Evolutionary conservation across 2,888 invertebrate species (phyloP), one percentile per base, ranked within the genome.

Genomic region (Allacma fusca): DNA sequence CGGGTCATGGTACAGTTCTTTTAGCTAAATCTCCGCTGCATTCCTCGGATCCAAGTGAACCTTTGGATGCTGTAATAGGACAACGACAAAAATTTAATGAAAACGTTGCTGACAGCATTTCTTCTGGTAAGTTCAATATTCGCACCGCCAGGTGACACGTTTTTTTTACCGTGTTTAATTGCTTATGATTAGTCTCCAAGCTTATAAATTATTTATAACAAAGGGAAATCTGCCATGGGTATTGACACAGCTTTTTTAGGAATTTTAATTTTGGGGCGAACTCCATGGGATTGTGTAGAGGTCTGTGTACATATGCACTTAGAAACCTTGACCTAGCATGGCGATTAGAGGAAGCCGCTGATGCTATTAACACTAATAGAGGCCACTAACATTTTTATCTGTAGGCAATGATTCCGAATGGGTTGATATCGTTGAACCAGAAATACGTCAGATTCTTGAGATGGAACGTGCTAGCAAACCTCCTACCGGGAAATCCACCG

Each of bases 351-450:
- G 9, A 34, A 34, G 4, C 16, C 1, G 50, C 19, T 19, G 16
- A 5, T n/a, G 19, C 50, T 16, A 50, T 50, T 50, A 50, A 50
- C 50, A 50, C 16, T 34, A 34, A 34, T 34, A 34, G 34, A 34
- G 16, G 50, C 50, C 50, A 50, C 50, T 50, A 50, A 50, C 62
- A 62, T 62, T 23, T 62, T 24, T 26, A 62, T 13, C 26, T 62
- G 68, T 84, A 88, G 90, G 88, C 40, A 90, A 90, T 82, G 92
- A 93, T 84, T 90, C 92, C 40, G 93, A 93, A 86, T 94, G 94
- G 94, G 92, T 92, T 0, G 93, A 93, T 84, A 90, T 93, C 69
- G 93, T 93, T 13, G 93, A 94, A 86, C 92, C 92, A 65, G 94
- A 94, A 86, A 88, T 94, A 26, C 89, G 93, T 23, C 81, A 83